phyloP scores from a whole-genome alignment of 1,140 invertebrate species.

The Araneus ventricosus region DNA sequence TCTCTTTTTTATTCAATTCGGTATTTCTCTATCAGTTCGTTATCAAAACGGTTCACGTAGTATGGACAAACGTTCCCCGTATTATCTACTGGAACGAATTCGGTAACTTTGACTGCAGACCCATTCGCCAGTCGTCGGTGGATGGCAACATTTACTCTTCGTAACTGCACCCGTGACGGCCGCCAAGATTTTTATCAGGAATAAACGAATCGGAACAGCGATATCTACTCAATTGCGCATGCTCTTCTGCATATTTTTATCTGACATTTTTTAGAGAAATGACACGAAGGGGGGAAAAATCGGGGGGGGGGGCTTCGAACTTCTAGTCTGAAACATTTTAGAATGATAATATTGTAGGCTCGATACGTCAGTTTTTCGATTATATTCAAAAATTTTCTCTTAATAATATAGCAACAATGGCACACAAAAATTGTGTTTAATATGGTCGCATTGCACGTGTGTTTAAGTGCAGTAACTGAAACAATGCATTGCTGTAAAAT shows the following conservation, averaged over 20 bases:
- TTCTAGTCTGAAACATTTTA: too few relatives aligned
- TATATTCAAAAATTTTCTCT: too few relatives aligned
- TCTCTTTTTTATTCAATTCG: background rate
- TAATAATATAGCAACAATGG: too few relatives aligned
- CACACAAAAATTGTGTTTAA: too few relatives aligned
- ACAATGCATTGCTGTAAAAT: too few relatives aligned
- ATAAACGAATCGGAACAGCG: background rate
- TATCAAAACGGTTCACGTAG: background rate
- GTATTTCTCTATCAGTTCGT: background rate
- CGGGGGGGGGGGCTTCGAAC: too few relatives aligned
- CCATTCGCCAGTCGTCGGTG: background rate
- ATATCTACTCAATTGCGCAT: background rate
- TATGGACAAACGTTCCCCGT: background rate
- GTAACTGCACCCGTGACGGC: constrained; percentile 10
- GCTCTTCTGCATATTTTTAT: background rate
- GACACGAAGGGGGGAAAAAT: too few relatives aligned
- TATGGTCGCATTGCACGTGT: too few relatives aligned
- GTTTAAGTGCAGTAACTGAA: too few relatives aligned
- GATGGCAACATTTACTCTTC: background rate
- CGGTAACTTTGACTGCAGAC: background rate
- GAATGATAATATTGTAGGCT: too few relatives aligned
- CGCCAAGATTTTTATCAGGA: constrained; percentile 2
- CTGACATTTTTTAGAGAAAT: background rate
- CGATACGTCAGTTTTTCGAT: too few relatives aligned
- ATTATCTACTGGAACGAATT: background rate